Evolutionary conservation across 2,888 invertebrate species (phyloP).

Genomic region (Melanchra persicariae): DNA sequence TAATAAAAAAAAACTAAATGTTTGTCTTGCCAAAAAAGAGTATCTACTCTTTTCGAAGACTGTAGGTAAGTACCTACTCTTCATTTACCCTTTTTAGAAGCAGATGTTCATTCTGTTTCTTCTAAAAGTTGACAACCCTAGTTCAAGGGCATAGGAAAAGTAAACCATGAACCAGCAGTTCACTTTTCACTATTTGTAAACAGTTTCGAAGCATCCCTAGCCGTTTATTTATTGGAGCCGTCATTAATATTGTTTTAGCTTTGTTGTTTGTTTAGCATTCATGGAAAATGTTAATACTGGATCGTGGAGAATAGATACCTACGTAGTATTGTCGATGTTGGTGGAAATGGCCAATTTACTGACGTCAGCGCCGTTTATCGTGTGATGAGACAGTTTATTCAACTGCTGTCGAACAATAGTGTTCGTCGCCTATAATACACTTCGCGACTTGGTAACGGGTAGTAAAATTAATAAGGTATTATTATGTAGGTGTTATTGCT

Average conservation of each 20-base stretch:
- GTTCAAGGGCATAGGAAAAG: no score
- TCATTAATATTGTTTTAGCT: constrained; percentile 18
- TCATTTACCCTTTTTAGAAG: no score
- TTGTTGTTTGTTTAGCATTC: constrained; percentile 2
- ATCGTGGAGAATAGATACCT: background rate
- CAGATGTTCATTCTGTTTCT: no score
- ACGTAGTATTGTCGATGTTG: background rate
- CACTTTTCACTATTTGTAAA: constrained; percentile 12
- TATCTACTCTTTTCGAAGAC: no score
- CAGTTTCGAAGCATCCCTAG: constrained; percentile 5
- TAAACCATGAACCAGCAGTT: no score
- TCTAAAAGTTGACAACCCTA: no score
- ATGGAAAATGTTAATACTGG: background rate
- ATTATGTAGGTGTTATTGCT: no score
- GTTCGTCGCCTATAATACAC: no score
- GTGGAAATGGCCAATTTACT: background rate
- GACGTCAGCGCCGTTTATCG: background rate
- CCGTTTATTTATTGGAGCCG: constrained; percentile 8
- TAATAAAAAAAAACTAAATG: no score
- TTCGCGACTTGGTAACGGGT: background rate
- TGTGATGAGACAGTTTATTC: background rate
- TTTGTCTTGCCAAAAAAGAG: no score
- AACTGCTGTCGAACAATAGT: background rate
- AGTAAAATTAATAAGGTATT: background rate
- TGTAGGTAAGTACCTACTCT: no score